Evolutionary conservation across 1,140 invertebrate species (phyloP).

Genomic region (Drosophila ercepeae): DNA sequence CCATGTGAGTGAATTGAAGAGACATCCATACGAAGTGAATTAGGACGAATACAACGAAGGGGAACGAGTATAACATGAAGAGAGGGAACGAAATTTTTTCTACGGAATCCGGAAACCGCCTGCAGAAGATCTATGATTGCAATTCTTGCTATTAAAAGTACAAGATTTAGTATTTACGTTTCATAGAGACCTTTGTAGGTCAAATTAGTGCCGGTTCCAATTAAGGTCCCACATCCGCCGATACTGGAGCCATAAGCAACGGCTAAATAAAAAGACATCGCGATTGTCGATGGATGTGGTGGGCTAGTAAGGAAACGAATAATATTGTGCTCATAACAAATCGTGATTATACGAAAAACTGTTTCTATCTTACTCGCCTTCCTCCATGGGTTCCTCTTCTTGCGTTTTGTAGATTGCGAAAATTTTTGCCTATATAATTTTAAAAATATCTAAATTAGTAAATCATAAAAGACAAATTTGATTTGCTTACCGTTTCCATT

Average conservation of each 20-base stretch:
- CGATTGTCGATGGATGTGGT: conserved; percentile 86
- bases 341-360: not conserved
- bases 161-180: conserved; percentile 82
- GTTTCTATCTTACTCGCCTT: conserved; percentile 53
- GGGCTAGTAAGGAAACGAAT: conserved; percentile 69
- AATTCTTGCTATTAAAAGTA: not conserved
- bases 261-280: conserved; percentile 89
- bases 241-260: conserved; percentile 91
- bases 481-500: conserved; percentile 85
- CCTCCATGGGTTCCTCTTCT: conserved; percentile 60
- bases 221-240: conserved; percentile 93
- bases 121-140: conserved; percentile 33
- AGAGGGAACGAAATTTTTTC: conserved; percentile 88
- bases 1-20: conserved; percentile 90
- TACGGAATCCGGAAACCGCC: conserved; percentile 85
- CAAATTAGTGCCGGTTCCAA: conserved; percentile 94
- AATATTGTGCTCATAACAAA: not conserved
- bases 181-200: conserved; percentile 91
- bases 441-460: no score
- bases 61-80: conserved; percentile 87
- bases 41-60: conserved; percentile 88
- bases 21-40: conserved; percentile 88
- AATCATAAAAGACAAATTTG: no score
- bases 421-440: conserved; percentile 46
- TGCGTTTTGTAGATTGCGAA: conserved; percentile 54